phyloP scores from a whole-genome alignment of 2,113 vertebrate species.

The Talpa occidentalis region DNA sequence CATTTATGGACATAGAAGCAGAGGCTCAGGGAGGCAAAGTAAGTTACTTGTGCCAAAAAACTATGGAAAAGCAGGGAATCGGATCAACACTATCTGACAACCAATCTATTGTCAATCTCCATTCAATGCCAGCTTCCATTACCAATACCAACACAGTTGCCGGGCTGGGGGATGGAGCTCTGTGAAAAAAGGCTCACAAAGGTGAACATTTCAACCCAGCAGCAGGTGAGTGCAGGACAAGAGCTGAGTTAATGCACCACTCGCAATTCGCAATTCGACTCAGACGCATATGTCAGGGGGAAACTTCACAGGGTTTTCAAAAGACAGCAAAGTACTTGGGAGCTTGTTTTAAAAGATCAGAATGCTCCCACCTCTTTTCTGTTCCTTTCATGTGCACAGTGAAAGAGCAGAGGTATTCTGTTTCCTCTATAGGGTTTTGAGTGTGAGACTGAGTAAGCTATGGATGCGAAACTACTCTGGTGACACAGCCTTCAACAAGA shows the following conservation, averaged over 20 bases:
- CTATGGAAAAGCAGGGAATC: background rate
- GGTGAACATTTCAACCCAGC: background rate
- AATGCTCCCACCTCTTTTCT: background rate
- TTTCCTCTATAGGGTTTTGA: background rate
- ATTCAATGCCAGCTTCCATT: background rate
- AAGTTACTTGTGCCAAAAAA: background rate
- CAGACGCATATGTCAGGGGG: background rate
- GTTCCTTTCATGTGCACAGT: conserved; percentile 27
- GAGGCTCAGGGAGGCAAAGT: background rate
- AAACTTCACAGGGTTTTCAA: conserved; percentile 1
- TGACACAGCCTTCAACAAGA: background rate
- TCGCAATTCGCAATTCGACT: background rate
- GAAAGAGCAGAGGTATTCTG: conserved; percentile 41
- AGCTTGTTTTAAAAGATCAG: conserved; percentile 59
- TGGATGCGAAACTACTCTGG: background rate
- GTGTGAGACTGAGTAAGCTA: conserved; percentile 3
- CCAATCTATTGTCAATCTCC: background rate
- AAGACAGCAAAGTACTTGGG: background rate
- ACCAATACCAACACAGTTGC: background rate
- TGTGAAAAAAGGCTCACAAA: background rate
- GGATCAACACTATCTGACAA: background rate
- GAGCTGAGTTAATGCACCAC: background rate
- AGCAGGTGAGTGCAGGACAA: background rate
- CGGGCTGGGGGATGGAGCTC: background rate
- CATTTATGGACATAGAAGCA: background rate